These are phyloP conservation scores for Pteruthius melanotis DNA, from an alignment of 2,113 vertebrate genomes.

Conservation along the genomic window DNA sequence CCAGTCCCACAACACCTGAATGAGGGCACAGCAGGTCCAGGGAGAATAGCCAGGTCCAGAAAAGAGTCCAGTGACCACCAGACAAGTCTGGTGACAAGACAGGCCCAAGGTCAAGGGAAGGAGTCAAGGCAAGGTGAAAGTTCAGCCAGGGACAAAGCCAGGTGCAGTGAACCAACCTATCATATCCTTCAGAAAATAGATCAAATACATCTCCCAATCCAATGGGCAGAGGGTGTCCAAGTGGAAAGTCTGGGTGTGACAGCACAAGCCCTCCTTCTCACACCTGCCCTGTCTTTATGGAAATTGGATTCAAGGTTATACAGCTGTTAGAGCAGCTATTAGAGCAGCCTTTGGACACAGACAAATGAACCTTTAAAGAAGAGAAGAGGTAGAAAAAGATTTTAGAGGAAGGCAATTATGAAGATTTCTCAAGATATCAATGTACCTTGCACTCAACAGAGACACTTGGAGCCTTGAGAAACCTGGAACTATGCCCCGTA, in stretches of 20 bases:
- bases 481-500: not conserved
- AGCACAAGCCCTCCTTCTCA: not conserved
- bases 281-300: not conserved
- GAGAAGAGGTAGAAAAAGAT: not conserved
- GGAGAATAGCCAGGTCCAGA: not conserved
- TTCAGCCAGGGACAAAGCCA: not conserved
- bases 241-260: not conserved
- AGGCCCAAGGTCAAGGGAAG: not conserved
- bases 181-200: not conserved
- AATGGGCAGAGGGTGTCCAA: not conserved
- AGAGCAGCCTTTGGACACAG: not conserved
- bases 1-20: not conserved
- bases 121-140: not conserved
- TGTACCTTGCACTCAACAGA: not conserved
- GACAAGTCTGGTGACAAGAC: not conserved
- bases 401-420: not conserved
- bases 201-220: not conserved
- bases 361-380: not conserved
- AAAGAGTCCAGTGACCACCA: not conserved
- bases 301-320: not conserved
- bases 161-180: not conserved
- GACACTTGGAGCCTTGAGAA: not conserved
- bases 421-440: not conserved
- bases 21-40: rapidly evolving
- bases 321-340: not conserved